Percentiles rank a stretch among this genome's conserved stretches.
phyloP scores from a whole-genome alignment of 2,888 invertebrate species.

The Leptinotarsa juncta region DNA sequence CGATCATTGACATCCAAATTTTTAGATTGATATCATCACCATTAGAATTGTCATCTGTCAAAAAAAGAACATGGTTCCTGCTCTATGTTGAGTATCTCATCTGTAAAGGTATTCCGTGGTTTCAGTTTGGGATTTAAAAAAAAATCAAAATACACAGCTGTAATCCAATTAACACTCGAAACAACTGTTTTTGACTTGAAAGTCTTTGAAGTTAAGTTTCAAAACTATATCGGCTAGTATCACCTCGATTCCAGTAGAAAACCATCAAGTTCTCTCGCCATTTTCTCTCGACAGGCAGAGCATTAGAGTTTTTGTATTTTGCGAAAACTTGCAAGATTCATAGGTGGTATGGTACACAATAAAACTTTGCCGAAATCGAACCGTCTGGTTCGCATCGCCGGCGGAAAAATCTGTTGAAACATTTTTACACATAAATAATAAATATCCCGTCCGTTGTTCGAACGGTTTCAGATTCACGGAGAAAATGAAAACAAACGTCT shows the following conservation, averaged over 20 bases:
- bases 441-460: neutral
- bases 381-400: neutral
- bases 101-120: too few species aligned
- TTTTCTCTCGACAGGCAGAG: conserved; percentile 23
- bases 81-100: too few species aligned
- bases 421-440: conserved; percentile 18
- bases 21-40: too few species aligned
- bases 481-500: conserved; percentile 14
- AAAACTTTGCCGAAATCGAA: conserved; percentile 5
- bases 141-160: too few species aligned
- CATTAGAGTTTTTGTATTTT: conserved; percentile 16
- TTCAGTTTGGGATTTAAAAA: too few species aligned
- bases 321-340: conserved; percentile 18
- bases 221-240: neutral
- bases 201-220: neutral
- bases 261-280: neutral
- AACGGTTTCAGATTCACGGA: conserved; percentile 7
- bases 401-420: neutral
- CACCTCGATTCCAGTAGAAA: neutral
- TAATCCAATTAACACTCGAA: too few species aligned
- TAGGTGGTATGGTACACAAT: conserved; percentile 22
- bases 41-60: too few species aligned
- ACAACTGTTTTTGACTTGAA: too few species aligned
- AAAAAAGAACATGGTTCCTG: too few species aligned
- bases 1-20: too few species aligned